phyloP scores from a whole-genome alignment of 2,797 vertebrate genomes.

The Catharus ustulatus region DNA sequence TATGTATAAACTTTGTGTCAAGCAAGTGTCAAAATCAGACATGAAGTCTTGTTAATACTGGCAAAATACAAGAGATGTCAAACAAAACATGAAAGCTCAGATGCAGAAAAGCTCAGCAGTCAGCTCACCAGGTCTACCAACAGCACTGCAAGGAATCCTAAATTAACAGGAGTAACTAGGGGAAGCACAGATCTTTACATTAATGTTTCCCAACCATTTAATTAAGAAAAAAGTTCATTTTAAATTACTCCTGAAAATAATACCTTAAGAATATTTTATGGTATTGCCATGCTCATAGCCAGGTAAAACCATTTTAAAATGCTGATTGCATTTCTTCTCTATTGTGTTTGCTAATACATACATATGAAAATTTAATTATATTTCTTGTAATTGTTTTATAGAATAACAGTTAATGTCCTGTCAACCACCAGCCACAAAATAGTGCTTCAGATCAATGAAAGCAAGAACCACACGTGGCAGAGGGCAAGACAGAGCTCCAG shows the following conservation, averaged over 20 bases:
- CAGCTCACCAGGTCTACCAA: neutral
- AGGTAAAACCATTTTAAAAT: neutral
- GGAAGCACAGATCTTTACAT: neutral
- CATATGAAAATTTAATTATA: neutral
- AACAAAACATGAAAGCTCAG: neutral
- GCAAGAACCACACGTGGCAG: neutral
- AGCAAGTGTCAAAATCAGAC: neutral
- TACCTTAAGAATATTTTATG: neutral
- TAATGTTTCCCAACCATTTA: neutral
- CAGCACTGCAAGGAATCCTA: neutral
- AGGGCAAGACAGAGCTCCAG: neutral
- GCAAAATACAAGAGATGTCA: neutral
- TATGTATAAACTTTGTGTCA: neutral
- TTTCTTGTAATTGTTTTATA: conserved; percentile 9
- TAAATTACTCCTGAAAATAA: neutral
- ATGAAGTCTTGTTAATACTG: neutral
- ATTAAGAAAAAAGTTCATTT: neutral
- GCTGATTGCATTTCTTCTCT: neutral
- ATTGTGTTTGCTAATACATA: neutral
- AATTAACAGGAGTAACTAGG: neutral
- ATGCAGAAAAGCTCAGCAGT: neutral
- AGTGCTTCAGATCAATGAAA: neutral
- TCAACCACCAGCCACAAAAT: neutral
- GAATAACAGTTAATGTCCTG: neutral
- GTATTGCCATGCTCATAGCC: neutral